Percentiles rank a stretch among this genome's conserved stretches.
These are phyloP conservation scores for Eretmocerus hayati DNA, from an alignment of 2,888 invertebrate genomes.

Conservation along the genomic window DNA sequence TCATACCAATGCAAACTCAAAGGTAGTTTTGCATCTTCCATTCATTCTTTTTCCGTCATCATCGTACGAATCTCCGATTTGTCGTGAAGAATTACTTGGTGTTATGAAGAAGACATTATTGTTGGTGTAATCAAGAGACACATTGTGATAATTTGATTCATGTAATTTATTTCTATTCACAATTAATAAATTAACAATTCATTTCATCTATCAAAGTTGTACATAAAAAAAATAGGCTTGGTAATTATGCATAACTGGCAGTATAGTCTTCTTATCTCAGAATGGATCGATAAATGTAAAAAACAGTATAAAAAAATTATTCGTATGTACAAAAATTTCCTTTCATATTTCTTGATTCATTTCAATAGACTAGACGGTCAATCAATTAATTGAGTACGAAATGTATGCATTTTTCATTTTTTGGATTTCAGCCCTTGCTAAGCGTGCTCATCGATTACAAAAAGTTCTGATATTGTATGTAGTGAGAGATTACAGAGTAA, in stretches of 20 bases:
- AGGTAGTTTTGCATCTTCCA: no score
- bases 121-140: no score
- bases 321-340: conserved; percentile 17
- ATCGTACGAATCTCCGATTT: no score
- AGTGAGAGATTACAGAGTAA: no score
- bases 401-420: conserved; percentile 1
- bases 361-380: conserved; percentile 16
- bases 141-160: no score
- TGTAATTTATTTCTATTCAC: conserved; percentile 16
- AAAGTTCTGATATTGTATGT: no score
- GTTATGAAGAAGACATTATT: no score
- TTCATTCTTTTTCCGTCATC: no score
- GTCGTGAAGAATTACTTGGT: no score
- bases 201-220: conserved; percentile 7
- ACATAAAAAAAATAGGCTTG: conserved; percentile 14
- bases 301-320: conserved; percentile 15
- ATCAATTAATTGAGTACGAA: conserved; percentile 9
- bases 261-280: conserved; percentile 18
- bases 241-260: conserved; percentile 15
- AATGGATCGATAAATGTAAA: conserved; percentile 17
- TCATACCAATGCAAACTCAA: no score
- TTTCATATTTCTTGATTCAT: conserved; percentile 9
- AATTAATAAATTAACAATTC: conserved; percentile 21
- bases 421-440: no score
- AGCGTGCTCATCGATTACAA: no score